Evolutionary conservation across 2,888 invertebrate genomes (phyloP).

Genomic region (Gortyna flavago): DNA sequence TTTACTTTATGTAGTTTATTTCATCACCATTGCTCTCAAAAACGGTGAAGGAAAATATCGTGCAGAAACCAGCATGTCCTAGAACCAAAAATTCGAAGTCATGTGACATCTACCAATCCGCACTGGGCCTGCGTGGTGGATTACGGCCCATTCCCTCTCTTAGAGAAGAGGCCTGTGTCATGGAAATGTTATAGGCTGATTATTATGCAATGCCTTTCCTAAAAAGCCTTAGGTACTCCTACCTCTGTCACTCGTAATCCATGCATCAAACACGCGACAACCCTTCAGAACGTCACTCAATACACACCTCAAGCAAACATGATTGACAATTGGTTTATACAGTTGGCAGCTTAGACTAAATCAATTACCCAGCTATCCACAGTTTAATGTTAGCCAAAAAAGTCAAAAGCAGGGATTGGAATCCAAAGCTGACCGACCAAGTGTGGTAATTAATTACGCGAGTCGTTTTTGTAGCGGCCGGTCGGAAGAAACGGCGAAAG

Average conservation of each 20-base stretch:
- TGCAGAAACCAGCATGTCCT: background rate
- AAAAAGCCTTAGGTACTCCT: background rate
- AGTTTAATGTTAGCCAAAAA: constrained; percentile 80
- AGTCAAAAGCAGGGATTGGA: constrained; percentile 86
- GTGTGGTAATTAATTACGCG: constrained; percentile 86
- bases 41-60: background rate
- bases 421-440: constrained; percentile 81
- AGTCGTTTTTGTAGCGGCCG: constrained; percentile 85
- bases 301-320: constrained; percentile 36
- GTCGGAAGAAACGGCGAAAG: constrained; percentile 82
- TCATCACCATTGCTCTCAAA: background rate
- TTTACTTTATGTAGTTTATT: background rate
- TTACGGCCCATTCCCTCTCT: too few species aligned
- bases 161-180: too few species aligned
- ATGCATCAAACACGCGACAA: constrained; percentile 27
- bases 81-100: too few species aligned
- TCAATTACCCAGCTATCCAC: constrained; percentile 76
- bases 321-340: constrained; percentile 55
- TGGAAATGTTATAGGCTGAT: too few species aligned
- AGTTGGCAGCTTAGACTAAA: constrained; percentile 62
- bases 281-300: constrained; percentile 32
- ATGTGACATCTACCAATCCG: too few species aligned
- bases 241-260: background rate
- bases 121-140: too few species aligned
- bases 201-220: background rate